phyloP scores from a whole-genome alignment of 1,140 invertebrate species.

The Manduca sexta region DNA sequence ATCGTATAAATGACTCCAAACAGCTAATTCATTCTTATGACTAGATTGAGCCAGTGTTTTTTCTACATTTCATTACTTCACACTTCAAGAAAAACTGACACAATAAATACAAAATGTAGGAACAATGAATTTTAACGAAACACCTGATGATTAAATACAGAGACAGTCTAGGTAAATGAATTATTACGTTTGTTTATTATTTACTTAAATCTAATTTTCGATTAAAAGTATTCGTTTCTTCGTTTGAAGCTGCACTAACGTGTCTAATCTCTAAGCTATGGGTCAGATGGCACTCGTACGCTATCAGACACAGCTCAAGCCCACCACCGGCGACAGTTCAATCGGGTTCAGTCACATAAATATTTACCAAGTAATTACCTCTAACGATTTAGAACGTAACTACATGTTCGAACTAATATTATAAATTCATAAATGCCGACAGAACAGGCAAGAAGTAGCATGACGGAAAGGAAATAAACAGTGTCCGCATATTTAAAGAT shows the following conservation, averaged over 20 bases:
- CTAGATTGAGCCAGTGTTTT: conserved; percentile 70
- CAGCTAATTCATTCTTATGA: conserved; percentile 69
- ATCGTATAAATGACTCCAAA: conserved; percentile 51
- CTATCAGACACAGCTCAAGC: conserved; percentile 44
- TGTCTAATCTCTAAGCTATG: conserved; percentile 60
- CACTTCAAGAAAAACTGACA: conserved; percentile 56
- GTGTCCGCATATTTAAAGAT: neutral
- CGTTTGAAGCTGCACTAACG: conserved; percentile 56
- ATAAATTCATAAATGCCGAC: conserved; percentile 3
- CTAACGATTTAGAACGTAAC: conserved; percentile 12
- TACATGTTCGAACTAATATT: conserved; percentile 8
- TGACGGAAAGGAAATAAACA: conserved; percentile 1
- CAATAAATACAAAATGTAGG: conserved; percentile 62
- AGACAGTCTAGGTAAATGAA: conserved; percentile 33
- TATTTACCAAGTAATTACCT: conserved; percentile 6
- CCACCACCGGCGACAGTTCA: conserved; percentile 10
- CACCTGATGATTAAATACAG: conserved; percentile 10
- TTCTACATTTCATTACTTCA: conserved; percentile 45
- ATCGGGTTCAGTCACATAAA: conserved; percentile 17
- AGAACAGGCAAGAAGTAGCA: conserved; percentile 9
- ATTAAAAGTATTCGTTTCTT: conserved; percentile 59
- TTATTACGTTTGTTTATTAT: conserved; percentile 38
- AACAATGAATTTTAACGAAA: conserved; percentile 55
- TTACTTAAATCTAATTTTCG: conserved; percentile 55
- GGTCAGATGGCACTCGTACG: conserved; percentile 62